Evolutionary conservation across 2,113 vertebrate genomes (phyloP), one percentile per base, ranked within the genome.

Genomic region (Syngnathus scovelli): DNA sequence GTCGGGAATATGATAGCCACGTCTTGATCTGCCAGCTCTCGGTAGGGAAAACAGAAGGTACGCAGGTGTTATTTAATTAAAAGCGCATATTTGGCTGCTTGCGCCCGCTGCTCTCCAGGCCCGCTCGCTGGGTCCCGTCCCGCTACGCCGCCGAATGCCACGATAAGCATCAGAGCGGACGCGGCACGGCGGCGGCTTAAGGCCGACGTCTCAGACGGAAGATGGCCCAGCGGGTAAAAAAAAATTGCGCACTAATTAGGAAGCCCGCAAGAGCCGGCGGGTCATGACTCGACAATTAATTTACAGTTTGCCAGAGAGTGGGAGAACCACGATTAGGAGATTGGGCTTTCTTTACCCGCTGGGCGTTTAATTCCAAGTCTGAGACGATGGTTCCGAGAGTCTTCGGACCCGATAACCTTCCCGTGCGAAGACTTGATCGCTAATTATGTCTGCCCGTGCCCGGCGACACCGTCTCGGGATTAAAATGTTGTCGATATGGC

Each of bases 221-320:
- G 54, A 69, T 54, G 62, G 61, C 70, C 74, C 73, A 61, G 67
- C 11, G 58, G 77, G 54, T 55, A 61, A 56, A 56, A 56, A 12
- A 33, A 76, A 79, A 73, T 39, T 27, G 12, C 18, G 0, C 55
- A 71, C 79, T 86, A 83, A 85, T 80, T 82, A 67, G 80, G 67
- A 63, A 68, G 62, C 27, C 70, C 33, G 21, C 64, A 78, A 59
- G 38, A 74, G 73, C 65, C 49, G 56, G 68, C 51, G 69, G 85
- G 80, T 84, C 78, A 76, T 23, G 69, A 72, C 76, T 78, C 68
- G 69, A 69, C 78, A 79, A 80, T 85, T 87, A 74, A 82, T 81
- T 75, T 67, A 72, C 61, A 77, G 81, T 74, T 79, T 79, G 43
- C 64, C 71, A 64, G 76, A 55, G 56, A 23, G 75, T 83, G 76